Conservation (phyloP, 2,888 invertebrate species). For the Agonopterix arenella region DNA sequence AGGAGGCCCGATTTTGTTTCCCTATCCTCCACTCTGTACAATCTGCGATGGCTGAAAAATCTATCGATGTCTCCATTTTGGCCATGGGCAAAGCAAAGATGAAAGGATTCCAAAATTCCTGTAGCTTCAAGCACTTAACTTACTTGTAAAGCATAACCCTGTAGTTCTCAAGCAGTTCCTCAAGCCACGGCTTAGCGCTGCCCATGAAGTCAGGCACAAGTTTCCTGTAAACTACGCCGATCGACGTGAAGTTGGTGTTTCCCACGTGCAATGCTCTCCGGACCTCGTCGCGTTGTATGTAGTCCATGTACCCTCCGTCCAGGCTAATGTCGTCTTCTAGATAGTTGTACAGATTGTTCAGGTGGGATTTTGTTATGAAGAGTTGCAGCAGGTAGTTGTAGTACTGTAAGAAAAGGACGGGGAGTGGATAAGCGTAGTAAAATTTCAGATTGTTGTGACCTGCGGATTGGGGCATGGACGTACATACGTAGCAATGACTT, state of each 20-base stretch:
- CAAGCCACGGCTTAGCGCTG: conserved; percentile 75
- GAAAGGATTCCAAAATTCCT: too few relatives aligned
- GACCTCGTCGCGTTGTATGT: conserved; percentile 57
- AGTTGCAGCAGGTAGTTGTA: conserved; percentile 56
- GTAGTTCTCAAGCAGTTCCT: conserved; percentile 72
- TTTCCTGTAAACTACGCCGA: conserved; percentile 67
- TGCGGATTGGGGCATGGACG: too few relatives aligned
- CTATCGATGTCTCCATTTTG: too few relatives aligned
- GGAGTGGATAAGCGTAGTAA: too few relatives aligned
- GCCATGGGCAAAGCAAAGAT: too few relatives aligned
- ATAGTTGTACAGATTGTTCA: conserved; percentile 70
- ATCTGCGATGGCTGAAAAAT: too few relatives aligned
- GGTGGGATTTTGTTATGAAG: conserved; percentile 58
- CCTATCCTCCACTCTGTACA: too few relatives aligned
- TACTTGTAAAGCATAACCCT: conserved; percentile 79
- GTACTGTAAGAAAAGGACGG: conserved; percentile 4
- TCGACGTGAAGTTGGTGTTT: conserved; percentile 65
- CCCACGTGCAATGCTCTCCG: conserved; percentile 74
- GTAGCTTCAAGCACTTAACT: conserved; percentile 16
- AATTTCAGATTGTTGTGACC: too few relatives aligned
- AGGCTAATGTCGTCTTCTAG: conserved; percentile 53
- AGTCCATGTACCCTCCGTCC: conserved; percentile 58
- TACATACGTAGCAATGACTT: too few relatives aligned
- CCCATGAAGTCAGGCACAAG: conserved; percentile 74
- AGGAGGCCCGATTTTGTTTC: too few relatives aligned